Evolutionary conservation across 2,888 invertebrate species (phyloP).

Genomic region (Ornithoptera alexandrae): DNA sequence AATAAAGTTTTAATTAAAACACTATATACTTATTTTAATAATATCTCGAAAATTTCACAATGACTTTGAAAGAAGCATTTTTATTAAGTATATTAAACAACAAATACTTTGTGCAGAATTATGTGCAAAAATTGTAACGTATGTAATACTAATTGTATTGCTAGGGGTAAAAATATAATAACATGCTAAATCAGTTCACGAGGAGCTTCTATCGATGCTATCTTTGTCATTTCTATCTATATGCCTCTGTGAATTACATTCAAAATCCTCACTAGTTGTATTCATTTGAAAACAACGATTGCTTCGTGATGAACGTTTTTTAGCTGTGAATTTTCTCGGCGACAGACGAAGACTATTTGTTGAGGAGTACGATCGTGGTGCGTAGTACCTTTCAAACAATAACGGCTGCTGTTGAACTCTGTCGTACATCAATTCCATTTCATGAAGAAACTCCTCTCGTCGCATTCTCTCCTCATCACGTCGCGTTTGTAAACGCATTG

Average conservation of each 20-base stretch:
- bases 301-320: slow-evolving; percentile 48
- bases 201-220: slow-evolving; percentile 44
- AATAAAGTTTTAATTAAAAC: too few species aligned
- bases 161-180: neutral
- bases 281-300: slow-evolving; percentile 52
- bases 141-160: too few species aligned
- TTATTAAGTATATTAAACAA: too few species aligned
- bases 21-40: too few species aligned
- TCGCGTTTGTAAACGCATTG: slow-evolving; percentile 82
- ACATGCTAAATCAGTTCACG: slow-evolving; percentile 7
- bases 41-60: too few species aligned
- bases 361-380: slow-evolving; percentile 67
- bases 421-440: slow-evolving; percentile 86
- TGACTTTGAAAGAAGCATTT: too few species aligned
- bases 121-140: too few species aligned
- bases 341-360: slow-evolving; percentile 59
- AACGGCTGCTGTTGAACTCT: slow-evolving; percentile 85
- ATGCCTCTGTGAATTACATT: slow-evolving; percentile 60
- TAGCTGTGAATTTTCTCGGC: slow-evolving; percentile 57
- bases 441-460: slow-evolving; percentile 83
- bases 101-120: too few species aligned
- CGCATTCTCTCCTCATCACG: slow-evolving; percentile 84
- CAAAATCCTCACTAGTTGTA: slow-evolving; percentile 62
- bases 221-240: slow-evolving; percentile 61
- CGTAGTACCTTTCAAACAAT: slow-evolving; percentile 84